These are phyloP conservation scores for Temnothorax unifasciatus DNA, from an alignment of 2,888 invertebrate genomes.

Conservation along the genomic window DNA sequence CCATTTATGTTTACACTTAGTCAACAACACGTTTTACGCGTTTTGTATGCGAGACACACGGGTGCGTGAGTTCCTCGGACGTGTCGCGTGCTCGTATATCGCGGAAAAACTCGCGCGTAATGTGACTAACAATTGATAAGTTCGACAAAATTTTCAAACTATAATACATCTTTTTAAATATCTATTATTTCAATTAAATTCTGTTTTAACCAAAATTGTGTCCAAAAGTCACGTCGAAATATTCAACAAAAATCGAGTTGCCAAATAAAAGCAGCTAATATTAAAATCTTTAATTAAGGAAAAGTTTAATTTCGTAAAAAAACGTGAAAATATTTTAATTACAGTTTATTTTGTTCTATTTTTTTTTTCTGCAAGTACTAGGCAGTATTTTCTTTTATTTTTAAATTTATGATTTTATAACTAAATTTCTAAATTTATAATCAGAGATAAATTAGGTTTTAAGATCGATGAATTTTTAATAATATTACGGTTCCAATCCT, in stretches of 20 bases:
- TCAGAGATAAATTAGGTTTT: neutral
- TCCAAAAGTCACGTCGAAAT: neutral
- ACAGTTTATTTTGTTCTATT: neutral
- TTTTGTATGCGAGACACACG: conserved; percentile 65
- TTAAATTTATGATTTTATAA: neutral
- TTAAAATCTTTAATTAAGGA: neutral
- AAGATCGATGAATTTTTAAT: neutral
- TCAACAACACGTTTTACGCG: conserved; percentile 14
- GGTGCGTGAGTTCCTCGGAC: conserved; percentile 63
- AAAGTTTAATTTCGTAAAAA: neutral
- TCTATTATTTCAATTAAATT: neutral
- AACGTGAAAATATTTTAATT: neutral
- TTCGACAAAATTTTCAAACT: neutral
- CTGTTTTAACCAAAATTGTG: neutral
- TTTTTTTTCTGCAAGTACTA: neutral
- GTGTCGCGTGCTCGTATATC: conserved; percentile 65
- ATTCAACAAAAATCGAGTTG: neutral
- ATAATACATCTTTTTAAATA: neutral
- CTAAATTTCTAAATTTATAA: neutral
- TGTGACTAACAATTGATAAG: conserved; percentile 60
- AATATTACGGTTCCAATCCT: neutral
- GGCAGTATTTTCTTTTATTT: neutral
- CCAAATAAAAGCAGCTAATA: neutral
- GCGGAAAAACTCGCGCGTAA: conserved; percentile 58
- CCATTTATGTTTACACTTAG: conserved; percentile 1